A percentile compares a stretch with the other conserved stretches of the same genome.
These are phyloP conservation scores for Drosophila guanche DNA, from an alignment of 1,140 invertebrate species.

Conservation along the genomic window DNA sequence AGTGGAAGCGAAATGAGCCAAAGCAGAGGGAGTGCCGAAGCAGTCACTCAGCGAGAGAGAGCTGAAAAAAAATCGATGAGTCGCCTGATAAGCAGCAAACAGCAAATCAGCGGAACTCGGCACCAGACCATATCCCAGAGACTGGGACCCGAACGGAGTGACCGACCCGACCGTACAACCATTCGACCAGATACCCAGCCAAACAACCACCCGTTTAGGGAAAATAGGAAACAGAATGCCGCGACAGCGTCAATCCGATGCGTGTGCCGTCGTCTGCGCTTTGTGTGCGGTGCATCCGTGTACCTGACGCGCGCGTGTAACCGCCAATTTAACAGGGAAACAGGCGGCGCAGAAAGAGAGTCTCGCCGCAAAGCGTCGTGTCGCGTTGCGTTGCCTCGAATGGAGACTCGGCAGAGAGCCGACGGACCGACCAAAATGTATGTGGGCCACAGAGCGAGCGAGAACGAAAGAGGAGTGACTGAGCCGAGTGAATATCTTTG, in stretches of 20 bases:
- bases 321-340: constrained; percentile 83
- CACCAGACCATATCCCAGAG: constrained; percentile 14
- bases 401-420: too few relatives aligned
- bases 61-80: constrained; percentile 61
- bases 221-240: constrained; percentile 40
- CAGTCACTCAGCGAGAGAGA: constrained; percentile 1
- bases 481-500: too few relatives aligned
- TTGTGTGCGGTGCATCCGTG: constrained; percentile 20
- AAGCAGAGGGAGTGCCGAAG: constrained; percentile 4
- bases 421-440: neutral
- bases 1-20: neutral
- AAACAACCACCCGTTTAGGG: constrained; percentile 37
- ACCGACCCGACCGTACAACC: constrained; percentile 15
- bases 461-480: constrained; percentile 5
- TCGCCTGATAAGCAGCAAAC: constrained; percentile 40
- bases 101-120: constrained; percentile 17
- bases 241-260: constrained; percentile 18
- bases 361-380: constrained; percentile 15
- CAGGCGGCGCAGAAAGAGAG: constrained; percentile 62
- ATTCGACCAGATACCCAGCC: constrained; percentile 20
- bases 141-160: constrained; percentile 2
- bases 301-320: constrained; percentile 82
- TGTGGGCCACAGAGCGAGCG: constrained; percentile 34
- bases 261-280: constrained; percentile 28
- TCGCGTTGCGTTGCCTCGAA: too few relatives aligned